Conservation (phyloP, 2,797 vertebrate genomes). For the Sibirionetta formosa region DNA sequence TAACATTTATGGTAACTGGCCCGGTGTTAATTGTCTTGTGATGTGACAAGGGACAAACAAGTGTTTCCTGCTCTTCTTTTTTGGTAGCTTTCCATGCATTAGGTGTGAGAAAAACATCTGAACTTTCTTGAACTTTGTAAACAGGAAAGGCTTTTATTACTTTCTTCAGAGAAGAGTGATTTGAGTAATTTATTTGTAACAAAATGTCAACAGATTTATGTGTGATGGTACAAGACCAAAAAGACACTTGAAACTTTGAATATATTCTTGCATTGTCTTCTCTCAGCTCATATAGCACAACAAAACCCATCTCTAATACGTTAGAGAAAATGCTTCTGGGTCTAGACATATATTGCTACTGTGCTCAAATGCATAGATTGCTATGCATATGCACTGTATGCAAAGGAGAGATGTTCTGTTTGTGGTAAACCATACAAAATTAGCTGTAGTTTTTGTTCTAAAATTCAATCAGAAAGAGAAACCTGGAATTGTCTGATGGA, state of each 20-base stretch:
- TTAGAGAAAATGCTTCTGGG: neutral
- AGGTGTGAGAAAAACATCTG: neutral
- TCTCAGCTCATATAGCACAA: neutral
- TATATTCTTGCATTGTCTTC: neutral
- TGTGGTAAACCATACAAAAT: neutral
- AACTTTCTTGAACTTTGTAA: slow-evolving; percentile 51
- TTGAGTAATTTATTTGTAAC: neutral
- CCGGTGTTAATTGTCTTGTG: neutral
- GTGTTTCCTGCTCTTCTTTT: neutral
- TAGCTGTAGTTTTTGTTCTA: neutral
- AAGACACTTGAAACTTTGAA: neutral
- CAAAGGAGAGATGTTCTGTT: neutral
- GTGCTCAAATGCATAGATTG: neutral
- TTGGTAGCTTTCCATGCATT: neutral
- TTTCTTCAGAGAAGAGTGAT: neutral
- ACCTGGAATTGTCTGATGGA: neutral
- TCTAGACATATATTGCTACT: neutral
- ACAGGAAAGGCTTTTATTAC: neutral
- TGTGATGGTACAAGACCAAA: neutral
- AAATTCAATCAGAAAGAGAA: neutral
- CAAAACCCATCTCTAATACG: neutral
- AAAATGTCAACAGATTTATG: neutral
- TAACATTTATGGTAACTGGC: neutral
- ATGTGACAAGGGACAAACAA: neutral
- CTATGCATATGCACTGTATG: neutral